Conservation (phyloP, 2,113 vertebrate genomes). For the Shinisaurus crocodilurus region DNA sequence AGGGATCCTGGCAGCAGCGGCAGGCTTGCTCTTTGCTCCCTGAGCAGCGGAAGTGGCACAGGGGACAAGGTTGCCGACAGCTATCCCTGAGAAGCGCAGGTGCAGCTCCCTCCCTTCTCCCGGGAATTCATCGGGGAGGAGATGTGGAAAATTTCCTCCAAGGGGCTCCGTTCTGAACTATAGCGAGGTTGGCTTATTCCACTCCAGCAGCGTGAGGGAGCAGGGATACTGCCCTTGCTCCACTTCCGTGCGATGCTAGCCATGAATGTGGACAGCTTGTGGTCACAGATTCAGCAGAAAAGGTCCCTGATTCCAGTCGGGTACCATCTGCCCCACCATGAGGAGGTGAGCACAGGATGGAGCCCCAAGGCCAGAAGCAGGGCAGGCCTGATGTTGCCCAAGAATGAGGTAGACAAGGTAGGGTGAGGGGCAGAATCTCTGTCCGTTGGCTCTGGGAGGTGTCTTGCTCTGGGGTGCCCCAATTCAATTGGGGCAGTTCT, state of each 20-base stretch:
- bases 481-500: not conserved
- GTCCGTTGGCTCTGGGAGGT: no score
- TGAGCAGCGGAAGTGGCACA: not conserved
- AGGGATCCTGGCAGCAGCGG: no score
- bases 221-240: not conserved
- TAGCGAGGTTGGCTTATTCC: not conserved
- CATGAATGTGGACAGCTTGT: conserved; percentile 41
- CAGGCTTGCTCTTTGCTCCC: not conserved
- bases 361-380: no score
- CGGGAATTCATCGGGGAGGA: not conserved
- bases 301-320: conserved; percentile 28
- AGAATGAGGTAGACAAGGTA: no score
- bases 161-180: not conserved
- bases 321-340: conserved; percentile 32
- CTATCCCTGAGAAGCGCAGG: not conserved
- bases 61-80: no score
- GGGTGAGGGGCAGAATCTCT: no score
- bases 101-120: not conserved
- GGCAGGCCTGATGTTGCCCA: no score
- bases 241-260: not conserved
- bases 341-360: not conserved
- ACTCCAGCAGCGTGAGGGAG: not conserved
- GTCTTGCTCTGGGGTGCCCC: no score
- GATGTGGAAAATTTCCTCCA: not conserved
- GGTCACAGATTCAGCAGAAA: conserved; percentile 18